Evolutionary conservation across 1,140 invertebrate species (phyloP), one percentile per base, ranked within the genome.

Genomic region (Varroa destructor): DNA sequence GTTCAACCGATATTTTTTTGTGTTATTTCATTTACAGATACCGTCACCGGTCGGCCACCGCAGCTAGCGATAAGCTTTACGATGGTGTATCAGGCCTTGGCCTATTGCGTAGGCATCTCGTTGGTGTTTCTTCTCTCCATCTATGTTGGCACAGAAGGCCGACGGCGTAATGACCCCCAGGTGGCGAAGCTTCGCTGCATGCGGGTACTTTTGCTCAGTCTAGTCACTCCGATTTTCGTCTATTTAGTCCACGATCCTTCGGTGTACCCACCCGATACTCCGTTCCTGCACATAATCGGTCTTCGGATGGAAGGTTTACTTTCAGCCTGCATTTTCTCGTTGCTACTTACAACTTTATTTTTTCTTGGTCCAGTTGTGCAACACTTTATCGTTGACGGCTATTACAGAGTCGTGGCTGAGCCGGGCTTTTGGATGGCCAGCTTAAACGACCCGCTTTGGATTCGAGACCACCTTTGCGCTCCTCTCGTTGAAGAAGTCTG

Each of bases 391-490:
- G 40, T 67, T 37, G 61, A 67, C 61, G 40, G 61, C 10, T 67
- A 67, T 67, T 67, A 67, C 61, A 67, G 40, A 8, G 40, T 67
- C 10, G 12, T 67, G 12, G 46, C 40, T 8, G 61, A 67, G 36
- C 61, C 61, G 1, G 40, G 46, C 36, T 67, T 67, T 46, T 67
- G 61, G 61, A 67, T 43, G 46, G 61, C 40, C 40, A 67, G 37
- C 61, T 40, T 67, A 8, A 67, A 40, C 12, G 61, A 67, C 36
- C 14, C 61, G 40, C 36, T 67, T 2, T 67, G 61, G 61, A 46
- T 67, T 67, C 61, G 61, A 12, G 61, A 67, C 61, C 61, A 67
- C 61, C 40, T 67, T 8, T 67, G 61, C 40, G 61, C 61, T 40
- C 61, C 61, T 14, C 46, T 67, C 12, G 61, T 67, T 37, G 61